Base-by-base conservation (phyloP, 2,888 invertebrate species). In the Eupithecia pulchellata region DNA sequence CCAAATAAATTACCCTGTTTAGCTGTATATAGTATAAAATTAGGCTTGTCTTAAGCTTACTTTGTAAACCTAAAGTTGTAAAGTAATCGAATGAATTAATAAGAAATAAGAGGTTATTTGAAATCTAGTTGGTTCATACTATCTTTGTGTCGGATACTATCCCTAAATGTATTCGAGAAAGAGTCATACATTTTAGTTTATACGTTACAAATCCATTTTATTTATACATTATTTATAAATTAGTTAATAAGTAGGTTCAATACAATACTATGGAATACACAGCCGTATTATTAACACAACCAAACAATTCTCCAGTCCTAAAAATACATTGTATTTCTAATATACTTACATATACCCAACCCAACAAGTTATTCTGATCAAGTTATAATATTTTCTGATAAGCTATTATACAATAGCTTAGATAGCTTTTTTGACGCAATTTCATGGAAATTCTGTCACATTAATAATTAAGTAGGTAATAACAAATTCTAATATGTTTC, bases 201-300 rank as follows among this genome's bases (percentile, higher is more conserved):
- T 57, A 47, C 9, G 9, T 47, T 47, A 9, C 20, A 17, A 27
- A 57, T 25, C 6, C 9, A 29, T 32, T 60, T n/a, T 64, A 34
- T 32, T 27, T 47, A 11, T 20, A 32, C 60, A 32, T n/a, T 13
- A 57, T 4, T 20, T 32, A 60, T 32, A 1, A 25, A 55, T 55
- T 27, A 29, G 17, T 4, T 57, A 57, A 57, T 17, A 57, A 57
- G n/a, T n/a, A n/a, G n/a, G n/a, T n/a, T n/a, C n/a, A 9, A 29
- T 27, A 29, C 55, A 57, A 29, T 57, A 27, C 17, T 60, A 3
- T 32, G 32, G 0, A 29, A 57, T 29, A 32, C 60, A 60, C 60
- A 60, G 60, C 60, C 60, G 32, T 60, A 30, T 60, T 60, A 32
- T 60, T 60, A 20, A 60, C n/a, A 58, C 60, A 60, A 60, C 60